Conservation (phyloP, 2,888 invertebrate species). For the Eupithecia inturbata region DNA sequence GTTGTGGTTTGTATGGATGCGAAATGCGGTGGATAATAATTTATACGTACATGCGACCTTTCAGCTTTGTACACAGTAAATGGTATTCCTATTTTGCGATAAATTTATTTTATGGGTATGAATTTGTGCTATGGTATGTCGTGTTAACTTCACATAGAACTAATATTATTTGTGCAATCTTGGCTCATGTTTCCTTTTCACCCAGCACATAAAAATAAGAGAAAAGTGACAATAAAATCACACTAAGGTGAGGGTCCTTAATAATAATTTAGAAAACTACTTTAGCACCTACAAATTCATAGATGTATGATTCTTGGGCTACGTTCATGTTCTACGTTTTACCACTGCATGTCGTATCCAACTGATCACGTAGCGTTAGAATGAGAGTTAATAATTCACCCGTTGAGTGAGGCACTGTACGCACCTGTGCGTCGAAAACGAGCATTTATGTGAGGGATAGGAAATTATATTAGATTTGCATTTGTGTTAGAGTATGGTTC, state of each 20-base stretch:
- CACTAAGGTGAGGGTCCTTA: not conserved
- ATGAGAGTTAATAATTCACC: conserved; percentile 63
- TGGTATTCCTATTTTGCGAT: not conserved
- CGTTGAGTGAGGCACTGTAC: conserved; percentile 79
- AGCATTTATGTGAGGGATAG: conserved; percentile 70
- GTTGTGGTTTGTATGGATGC: conserved; percentile 43
- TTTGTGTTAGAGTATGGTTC: conserved; percentile 50
- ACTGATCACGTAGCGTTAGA: conserved; percentile 21
- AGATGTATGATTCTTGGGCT: not conserved
- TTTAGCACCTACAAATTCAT: not conserved
- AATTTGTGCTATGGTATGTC: not conserved
- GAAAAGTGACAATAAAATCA: not conserved
- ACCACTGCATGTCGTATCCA: conserved; percentile 35
- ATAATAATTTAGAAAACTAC: not conserved
- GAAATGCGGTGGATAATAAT: conserved; percentile 23
- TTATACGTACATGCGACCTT: not conserved
- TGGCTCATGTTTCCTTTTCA: not conserved
- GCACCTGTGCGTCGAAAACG: conserved; percentile 51
- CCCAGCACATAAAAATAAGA: not conserved
- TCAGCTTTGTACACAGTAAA: not conserved
- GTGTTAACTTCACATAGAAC: not conserved
- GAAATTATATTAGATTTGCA: conserved; percentile 67
- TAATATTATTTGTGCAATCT: too few relatives aligned
- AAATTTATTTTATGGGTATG: conserved; percentile 1
- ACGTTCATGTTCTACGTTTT: not conserved